Evolutionary conservation across 1,140 invertebrate genomes (phyloP).

Genomic region (Antheraea mylitta): DNA sequence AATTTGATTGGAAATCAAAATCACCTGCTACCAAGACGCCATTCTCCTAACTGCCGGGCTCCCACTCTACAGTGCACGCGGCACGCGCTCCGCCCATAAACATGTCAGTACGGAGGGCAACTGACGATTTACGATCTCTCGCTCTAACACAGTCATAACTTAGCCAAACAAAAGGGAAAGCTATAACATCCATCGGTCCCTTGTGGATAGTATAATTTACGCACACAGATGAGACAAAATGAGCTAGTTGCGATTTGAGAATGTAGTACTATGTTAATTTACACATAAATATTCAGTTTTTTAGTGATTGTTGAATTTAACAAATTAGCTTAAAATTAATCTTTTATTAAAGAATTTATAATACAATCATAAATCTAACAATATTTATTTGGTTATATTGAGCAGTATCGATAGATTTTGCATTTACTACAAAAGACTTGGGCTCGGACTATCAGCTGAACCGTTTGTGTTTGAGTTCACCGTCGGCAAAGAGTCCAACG

Average conservation of each 20-base stretch:
- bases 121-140: slow-evolving; percentile 74
- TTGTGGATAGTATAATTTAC: slow-evolving; percentile 76
- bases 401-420: slow-evolving; percentile 31
- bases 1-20: slow-evolving; percentile 2
- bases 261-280: slow-evolving; percentile 41
- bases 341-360: too few species aligned
- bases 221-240: slow-evolving; percentile 66
- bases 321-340: not conserved
- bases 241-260: slow-evolving; percentile 67
- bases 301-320: not conserved
- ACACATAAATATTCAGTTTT: slow-evolving; percentile 31
- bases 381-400: not conserved
- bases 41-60: slow-evolving; percentile 69
- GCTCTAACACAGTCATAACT: slow-evolving; percentile 74
- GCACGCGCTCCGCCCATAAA: slow-evolving; percentile 72
- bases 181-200: slow-evolving; percentile 74
- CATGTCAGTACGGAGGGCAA: slow-evolving; percentile 71
- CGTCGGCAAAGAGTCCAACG: slow-evolving; percentile 69
- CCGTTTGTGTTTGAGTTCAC: slow-evolving; percentile 54
- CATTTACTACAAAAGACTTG: slow-evolving; percentile 56
- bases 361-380: too few species aligned
- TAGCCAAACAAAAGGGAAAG: slow-evolving; percentile 77
- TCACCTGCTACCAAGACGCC: slow-evolving; percentile 44
- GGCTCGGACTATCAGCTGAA: slow-evolving; percentile 55
- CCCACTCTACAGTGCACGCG: slow-evolving; percentile 49